Conservation (phyloP, 1,140 invertebrate genomes). For the Chrysomallon squamiferum region DNA sequence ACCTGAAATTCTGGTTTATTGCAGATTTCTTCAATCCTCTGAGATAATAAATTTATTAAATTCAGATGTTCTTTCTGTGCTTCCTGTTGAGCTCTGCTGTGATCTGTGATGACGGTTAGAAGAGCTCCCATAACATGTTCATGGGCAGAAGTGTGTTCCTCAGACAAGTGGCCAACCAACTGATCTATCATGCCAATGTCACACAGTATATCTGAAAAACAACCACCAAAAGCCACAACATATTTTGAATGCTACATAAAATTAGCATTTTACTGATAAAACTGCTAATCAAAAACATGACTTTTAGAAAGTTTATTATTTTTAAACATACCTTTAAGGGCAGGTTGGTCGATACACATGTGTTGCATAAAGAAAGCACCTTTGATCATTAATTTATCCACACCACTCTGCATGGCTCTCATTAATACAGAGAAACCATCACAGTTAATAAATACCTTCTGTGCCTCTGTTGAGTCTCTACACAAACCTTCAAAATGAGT, state of each 20-base stretch:
- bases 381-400: slow-evolving; percentile 73
- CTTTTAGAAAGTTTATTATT: no score
- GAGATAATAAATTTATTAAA: slow-evolving; percentile 60
- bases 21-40: slow-evolving; percentile 58
- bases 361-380: slow-evolving; percentile 73
- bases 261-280: no score
- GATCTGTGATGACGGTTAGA: slow-evolving; percentile 63
- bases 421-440: slow-evolving; percentile 73
- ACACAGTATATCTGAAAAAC: slow-evolving; percentile 62
- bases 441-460: slow-evolving; percentile 69
- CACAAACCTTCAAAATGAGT: slow-evolving; percentile 70
- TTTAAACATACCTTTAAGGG: slow-evolving; percentile 71
- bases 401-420: slow-evolving; percentile 68
- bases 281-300: no score
- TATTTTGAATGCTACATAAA: no score
- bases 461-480: slow-evolving; percentile 68
- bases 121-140: slow-evolving; percentile 69
- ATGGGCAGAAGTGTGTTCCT: slow-evolving; percentile 63
- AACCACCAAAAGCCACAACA: no score
- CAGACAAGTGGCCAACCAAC: slow-evolving; percentile 64
- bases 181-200: slow-evolving; percentile 71
- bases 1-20: slow-evolving; percentile 59
- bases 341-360: slow-evolving; percentile 67
- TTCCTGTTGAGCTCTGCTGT: slow-evolving; percentile 65
- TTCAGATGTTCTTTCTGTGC: slow-evolving; percentile 66